These are phyloP conservation scores for Punctoribates punctum DNA, from an alignment of 2,888 invertebrate genomes.

Conservation along the genomic window DNA sequence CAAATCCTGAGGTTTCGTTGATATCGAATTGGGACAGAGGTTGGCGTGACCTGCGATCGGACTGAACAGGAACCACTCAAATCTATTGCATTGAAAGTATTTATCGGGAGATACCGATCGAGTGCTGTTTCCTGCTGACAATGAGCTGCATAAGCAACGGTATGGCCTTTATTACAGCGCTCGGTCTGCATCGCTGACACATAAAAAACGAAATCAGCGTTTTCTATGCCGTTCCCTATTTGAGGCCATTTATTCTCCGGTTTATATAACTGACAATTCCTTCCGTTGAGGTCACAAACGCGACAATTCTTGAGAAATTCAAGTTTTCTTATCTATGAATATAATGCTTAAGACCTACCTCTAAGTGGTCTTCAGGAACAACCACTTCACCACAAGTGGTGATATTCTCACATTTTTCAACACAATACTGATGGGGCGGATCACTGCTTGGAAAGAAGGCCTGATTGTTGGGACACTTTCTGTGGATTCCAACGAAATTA, in stretches of 20 bases:
- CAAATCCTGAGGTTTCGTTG: slow-evolving; percentile 82
- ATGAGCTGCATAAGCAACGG: slow-evolving; percentile 96
- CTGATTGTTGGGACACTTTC: slow-evolving; percentile 82
- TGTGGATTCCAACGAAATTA: slow-evolving; percentile 52
- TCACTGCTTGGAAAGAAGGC: slow-evolving; percentile 51
- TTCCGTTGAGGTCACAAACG: slow-evolving; percentile 79
- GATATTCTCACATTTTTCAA: slow-evolving; percentile 70
- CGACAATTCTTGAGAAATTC: slow-evolving; percentile 67
- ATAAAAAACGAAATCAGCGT: slow-evolving; percentile 93
- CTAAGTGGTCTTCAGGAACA: slow-evolving; percentile 88
- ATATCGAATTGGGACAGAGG: slow-evolving; percentile 90
- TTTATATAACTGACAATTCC: slow-evolving; percentile 61
- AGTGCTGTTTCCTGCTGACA: slow-evolving; percentile 92
- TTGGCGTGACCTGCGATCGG: slow-evolving; percentile 99
- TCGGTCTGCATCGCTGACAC: slow-evolving; percentile 91
- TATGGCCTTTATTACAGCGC: slow-evolving; percentile 78
- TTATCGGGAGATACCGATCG: slow-evolving; percentile 64
- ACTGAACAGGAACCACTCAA: slow-evolving; percentile 57
- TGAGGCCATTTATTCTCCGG: slow-evolving; percentile 46
- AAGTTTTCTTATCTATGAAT: background rate
- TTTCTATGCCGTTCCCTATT: slow-evolving; percentile 66
- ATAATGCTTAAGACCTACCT: too few species aligned
- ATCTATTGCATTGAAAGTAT: background rate
- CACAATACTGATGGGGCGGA: slow-evolving; percentile 64
- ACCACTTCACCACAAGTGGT: slow-evolving; percentile 95